Evolutionary conservation across 2,113 vertebrate species (phyloP).

Genomic region (Gracilinanus agilis): DNA sequence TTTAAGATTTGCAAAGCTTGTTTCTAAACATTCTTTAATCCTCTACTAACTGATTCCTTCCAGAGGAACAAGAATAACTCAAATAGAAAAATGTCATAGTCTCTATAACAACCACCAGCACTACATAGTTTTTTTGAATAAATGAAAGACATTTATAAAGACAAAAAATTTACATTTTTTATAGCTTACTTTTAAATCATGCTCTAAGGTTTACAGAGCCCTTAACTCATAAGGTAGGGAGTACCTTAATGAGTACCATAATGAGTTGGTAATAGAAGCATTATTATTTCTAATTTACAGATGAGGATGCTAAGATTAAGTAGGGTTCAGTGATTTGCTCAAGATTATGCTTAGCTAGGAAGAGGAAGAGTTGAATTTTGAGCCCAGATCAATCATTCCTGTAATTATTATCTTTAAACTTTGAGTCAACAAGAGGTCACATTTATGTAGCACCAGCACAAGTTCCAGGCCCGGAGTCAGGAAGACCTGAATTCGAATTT

Average conservation of each 20-base stretch:
- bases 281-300: neutral
- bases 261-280: neutral
- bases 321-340: neutral
- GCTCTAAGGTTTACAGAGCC: neutral
- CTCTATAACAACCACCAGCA: neutral
- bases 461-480: neutral
- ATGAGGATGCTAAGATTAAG: neutral
- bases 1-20: neutral
- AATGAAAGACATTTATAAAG: neutral
- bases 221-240: neutral
- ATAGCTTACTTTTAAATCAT: neutral
- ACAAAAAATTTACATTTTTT: neutral
- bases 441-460: no score
- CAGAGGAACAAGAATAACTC: neutral
- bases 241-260: no score
- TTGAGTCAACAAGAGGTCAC: neutral
- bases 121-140: neutral
- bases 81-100: neutral
- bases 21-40: neutral
- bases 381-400: neutral
- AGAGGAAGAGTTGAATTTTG: neutral
- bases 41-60: neutral
- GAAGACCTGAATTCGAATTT: neutral
- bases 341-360: neutral
- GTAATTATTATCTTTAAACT: neutral